phyloP scores from a whole-genome alignment of 2,888 invertebrate genomes.

The Cantharis flavilabris region DNA sequence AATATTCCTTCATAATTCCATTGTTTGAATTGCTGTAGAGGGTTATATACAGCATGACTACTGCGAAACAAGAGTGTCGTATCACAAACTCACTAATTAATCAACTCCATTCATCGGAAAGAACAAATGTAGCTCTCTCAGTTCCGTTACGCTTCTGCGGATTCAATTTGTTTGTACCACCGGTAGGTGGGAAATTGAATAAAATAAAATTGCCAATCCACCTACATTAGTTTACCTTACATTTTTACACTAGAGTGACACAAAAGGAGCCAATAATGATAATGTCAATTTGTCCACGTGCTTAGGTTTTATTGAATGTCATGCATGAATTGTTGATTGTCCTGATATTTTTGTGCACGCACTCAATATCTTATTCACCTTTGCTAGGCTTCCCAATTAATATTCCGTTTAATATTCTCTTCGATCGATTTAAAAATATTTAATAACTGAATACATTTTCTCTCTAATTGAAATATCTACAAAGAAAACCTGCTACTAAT shows the following conservation, averaged over 20 bases:
- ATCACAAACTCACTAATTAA: constrained; percentile 43
- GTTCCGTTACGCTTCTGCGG: constrained; percentile 43
- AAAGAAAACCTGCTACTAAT: not conserved
- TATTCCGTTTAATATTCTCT: not conserved
- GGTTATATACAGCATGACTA: constrained; percentile 43
- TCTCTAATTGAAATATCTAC: not conserved
- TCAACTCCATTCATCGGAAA: constrained; percentile 47
- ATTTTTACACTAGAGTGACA: constrained; percentile 15
- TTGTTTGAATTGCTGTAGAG: constrained; percentile 35
- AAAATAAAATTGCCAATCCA: constrained; percentile 41
- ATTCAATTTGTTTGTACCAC: constrained; percentile 46
- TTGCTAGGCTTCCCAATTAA: not conserved
- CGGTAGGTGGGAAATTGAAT: constrained; percentile 41
- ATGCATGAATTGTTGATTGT: constrained; percentile 16
- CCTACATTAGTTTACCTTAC: constrained; percentile 29
- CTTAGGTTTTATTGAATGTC: constrained; percentile 21
- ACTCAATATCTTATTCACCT: not conserved
- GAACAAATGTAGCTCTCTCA: constrained; percentile 44
- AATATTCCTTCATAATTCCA: constrained; percentile 4
- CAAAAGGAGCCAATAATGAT: constrained; percentile 14
- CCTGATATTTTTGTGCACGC: constrained; percentile 9
- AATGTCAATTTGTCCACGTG: constrained; percentile 25
- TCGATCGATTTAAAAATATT: not conserved
- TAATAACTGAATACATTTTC: not conserved
- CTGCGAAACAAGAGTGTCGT: constrained; percentile 40